Base-by-base conservation (phyloP, 2,113 vertebrate genomes). In the Indicator indicator region DNA sequence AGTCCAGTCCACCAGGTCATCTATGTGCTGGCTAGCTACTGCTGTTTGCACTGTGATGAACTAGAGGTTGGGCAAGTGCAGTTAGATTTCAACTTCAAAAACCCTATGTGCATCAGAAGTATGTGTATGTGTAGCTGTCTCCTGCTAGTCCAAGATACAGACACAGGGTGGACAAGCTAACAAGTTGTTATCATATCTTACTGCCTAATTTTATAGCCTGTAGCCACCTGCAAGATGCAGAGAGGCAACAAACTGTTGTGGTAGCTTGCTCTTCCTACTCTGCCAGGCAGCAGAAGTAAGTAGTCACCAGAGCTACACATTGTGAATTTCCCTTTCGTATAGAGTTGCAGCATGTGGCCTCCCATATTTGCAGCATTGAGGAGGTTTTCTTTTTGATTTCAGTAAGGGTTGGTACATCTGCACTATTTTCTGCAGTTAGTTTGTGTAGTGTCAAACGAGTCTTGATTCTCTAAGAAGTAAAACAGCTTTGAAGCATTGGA, bases 381-480 rank as follows among this genome's bases (percentile, higher is more conserved):
- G 58, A 46, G 26, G 12, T 59, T 48, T 79, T 52, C 30, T 71
- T 48, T 33, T 71, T 52, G 16, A 18, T 86, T 89, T 84, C 75
- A 54, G 1, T 30, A 16, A 16, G 15, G 3, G 12, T 26, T 0
- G 0, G 16, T 42, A 48, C 11, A 42, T 32, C 56, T 42, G 55
- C 38, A 16, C 69, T 79, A 16, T 73, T 76, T 76, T 30, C 48
- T 48, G 20, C 32, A 75, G 65, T 56, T 91, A 75, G 65, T 56
- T 91, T 70, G 17, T 44, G 17, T 2, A 1, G 4, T 5, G 5
- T 67, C 16, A 58, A 91, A 28, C 20, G 69, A 76, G 48, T 38
- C 23, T 16, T n/a, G 23, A 4, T 36, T 83, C 52, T 76, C 52
- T 67, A 83, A 91, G 32, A 13, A n/a, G 18, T 32, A 28, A 65